Percentiles rank a stretch among this genome's conserved stretches.
Evolutionary conservation across 2,113 vertebrate species (phyloP).

Genomic region (Oenanthe oenanthe): DNA sequence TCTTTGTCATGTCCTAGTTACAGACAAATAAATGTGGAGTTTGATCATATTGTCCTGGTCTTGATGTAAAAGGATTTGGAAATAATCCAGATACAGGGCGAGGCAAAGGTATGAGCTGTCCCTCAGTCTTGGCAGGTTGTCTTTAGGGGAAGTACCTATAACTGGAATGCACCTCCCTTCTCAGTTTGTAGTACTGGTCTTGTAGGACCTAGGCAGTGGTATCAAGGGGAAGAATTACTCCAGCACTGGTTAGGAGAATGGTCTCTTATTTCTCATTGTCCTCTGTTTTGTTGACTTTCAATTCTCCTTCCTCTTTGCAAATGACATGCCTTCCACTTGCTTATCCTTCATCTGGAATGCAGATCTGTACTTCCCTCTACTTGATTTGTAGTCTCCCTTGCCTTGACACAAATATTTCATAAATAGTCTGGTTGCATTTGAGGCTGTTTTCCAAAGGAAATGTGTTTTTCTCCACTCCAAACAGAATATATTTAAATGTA

Average conservation of each 20-base stretch:
- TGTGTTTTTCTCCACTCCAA: neutral
- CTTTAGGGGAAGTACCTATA: neutral
- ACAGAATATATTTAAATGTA: neutral
- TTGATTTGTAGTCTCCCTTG: conserved; percentile 25
- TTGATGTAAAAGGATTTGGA: neutral
- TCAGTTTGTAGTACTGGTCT: neutral
- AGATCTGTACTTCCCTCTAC: conserved; percentile 12
- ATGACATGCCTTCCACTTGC: neutral
- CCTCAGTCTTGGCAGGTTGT: neutral
- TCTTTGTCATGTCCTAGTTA: neutral
- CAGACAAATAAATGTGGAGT: neutral
- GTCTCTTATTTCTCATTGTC: neutral
- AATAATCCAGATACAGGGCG: neutral
- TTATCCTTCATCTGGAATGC: conserved; percentile 51
- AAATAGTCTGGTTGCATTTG: conserved; percentile 14
- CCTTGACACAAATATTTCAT: conserved; percentile 40
- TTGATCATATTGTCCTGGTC: conserved; percentile 7
- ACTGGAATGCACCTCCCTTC: neutral
- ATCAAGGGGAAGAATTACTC: neutral
- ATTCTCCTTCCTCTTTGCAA: neutral
- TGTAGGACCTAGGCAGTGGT: neutral
- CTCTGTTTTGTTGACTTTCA: neutral
- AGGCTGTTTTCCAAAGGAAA: conserved; percentile 24
- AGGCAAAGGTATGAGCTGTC: neutral
- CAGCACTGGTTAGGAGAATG: neutral